Evolutionary conservation across 1,140 invertebrate genomes (phyloP).

Genomic region (Macrobrachium nipponense): DNA sequence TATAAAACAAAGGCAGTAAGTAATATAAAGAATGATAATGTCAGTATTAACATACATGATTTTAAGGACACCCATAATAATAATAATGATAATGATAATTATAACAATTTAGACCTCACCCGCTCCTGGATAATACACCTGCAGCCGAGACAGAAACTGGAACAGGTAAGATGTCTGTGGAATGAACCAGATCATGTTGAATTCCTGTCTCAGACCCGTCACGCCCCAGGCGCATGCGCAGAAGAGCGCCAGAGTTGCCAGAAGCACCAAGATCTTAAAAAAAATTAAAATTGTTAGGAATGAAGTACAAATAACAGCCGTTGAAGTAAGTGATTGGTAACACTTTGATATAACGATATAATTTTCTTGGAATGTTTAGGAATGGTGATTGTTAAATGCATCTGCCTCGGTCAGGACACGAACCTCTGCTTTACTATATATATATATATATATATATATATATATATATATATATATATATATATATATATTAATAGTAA

Average conservation of each 20-base stretch:
- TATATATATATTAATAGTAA: not conserved
- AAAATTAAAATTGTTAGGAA: slow-evolving; percentile 33
- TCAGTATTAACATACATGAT: too few species aligned
- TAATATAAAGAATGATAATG: too few species aligned
- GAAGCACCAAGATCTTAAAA: slow-evolving; percentile 69
- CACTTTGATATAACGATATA: not conserved
- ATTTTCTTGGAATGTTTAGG: too few species aligned
- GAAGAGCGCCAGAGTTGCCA: slow-evolving; percentile 67
- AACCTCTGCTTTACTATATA: too few species aligned
- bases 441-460: not conserved
- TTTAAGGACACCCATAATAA: too few species aligned
- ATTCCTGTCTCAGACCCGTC: slow-evolving; percentile 72
- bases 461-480: not conserved
- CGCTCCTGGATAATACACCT: slow-evolving; percentile 58
- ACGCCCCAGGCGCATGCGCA: slow-evolving; percentile 68
- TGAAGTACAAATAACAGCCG: too few species aligned
- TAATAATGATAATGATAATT: not conserved
- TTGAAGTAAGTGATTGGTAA: not conserved
- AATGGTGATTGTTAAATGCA: too few species aligned
- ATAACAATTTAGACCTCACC: slow-evolving; percentile 12
- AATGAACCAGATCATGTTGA: slow-evolving; percentile 73
- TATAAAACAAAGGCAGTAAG: too few species aligned
- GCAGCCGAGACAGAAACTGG: slow-evolving; percentile 48
- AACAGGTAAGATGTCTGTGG: slow-evolving; percentile 69
- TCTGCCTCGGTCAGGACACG: too few species aligned